These are phyloP conservation scores for Onychomys torridus DNA, from an alignment of 2,797 vertebrate genomes.

Conservation along the genomic window DNA sequence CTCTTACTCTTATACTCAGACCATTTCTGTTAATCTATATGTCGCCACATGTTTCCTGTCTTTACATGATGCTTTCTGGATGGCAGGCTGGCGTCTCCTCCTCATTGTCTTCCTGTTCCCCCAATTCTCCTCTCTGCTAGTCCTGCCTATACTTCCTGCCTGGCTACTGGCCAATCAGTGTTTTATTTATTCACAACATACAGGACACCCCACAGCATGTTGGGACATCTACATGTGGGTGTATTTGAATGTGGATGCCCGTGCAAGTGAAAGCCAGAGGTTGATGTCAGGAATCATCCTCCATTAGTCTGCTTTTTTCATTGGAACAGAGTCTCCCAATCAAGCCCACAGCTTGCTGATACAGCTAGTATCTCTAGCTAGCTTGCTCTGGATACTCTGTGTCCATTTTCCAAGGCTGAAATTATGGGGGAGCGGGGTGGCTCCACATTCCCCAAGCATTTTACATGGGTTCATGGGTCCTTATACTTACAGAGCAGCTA, in stretches of 20 bases:
- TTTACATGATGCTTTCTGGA: too few species aligned
- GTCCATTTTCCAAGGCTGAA: not conserved
- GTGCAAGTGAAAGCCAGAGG: not conserved
- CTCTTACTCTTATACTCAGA: too few species aligned
- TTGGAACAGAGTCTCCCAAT: not conserved
- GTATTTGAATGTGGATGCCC: not conserved
- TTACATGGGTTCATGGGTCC: not conserved
- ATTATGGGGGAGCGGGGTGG: too few species aligned
- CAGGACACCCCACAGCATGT: too few species aligned
- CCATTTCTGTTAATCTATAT: too few species aligned
- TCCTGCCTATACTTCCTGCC: too few species aligned
- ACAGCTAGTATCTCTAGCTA: not conserved
- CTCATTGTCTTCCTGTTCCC: too few species aligned
- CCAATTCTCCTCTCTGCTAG: too few species aligned
- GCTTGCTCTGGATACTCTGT: not conserved
- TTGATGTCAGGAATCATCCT: not conserved
- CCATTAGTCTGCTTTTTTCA: not conserved
- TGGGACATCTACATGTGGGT: not conserved
- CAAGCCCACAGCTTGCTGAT: not conserved
- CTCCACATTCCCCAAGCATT: not conserved
- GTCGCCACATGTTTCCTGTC: too few species aligned
- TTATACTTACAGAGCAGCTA: not conserved
- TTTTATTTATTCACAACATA: too few species aligned
- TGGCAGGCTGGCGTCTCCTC: too few species aligned
- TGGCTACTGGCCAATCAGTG: too few species aligned